phyloP scores from a whole-genome alignment of 2,797 vertebrate genomes.

The Falco rusticolus region DNA sequence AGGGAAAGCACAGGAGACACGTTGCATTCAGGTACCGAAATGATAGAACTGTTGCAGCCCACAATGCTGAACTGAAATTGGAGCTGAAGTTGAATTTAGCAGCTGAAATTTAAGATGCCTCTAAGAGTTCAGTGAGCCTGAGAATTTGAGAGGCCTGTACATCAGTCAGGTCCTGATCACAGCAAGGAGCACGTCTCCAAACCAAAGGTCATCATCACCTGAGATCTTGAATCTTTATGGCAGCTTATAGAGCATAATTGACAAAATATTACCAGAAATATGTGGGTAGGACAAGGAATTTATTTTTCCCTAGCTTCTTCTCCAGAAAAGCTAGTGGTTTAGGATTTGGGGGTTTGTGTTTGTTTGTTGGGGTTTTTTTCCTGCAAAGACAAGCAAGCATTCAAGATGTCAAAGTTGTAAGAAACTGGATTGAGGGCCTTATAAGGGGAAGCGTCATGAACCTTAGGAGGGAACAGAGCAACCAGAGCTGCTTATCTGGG shows the following conservation, averaged over 20 bases:
- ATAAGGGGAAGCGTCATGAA: neutral
- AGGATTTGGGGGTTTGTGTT: accelerated
- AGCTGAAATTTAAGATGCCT: neutral
- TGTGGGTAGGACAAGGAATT: neutral
- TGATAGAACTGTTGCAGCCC: neutral
- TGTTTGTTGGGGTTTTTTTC: neutral
- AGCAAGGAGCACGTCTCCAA: neutral
- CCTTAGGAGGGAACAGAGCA: neutral
- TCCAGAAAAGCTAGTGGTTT: neutral
- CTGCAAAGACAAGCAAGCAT: neutral
- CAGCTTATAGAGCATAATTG: neutral
- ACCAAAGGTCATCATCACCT: neutral
- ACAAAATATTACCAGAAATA: neutral
- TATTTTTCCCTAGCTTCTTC: neutral
- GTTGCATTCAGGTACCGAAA: neutral
- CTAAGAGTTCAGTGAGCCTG: neutral
- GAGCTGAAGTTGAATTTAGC: neutral
- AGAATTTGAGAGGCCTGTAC: neutral
- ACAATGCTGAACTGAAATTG: neutral
- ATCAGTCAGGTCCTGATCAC: neutral
- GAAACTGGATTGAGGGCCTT: neutral
- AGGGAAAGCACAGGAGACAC: neutral
- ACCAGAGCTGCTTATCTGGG: neutral
- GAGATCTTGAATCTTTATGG: neutral
- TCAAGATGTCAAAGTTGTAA: neutral